phyloP scores from a whole-genome alignment of 2,888 invertebrate genomes.

The Netelia inedita region DNA sequence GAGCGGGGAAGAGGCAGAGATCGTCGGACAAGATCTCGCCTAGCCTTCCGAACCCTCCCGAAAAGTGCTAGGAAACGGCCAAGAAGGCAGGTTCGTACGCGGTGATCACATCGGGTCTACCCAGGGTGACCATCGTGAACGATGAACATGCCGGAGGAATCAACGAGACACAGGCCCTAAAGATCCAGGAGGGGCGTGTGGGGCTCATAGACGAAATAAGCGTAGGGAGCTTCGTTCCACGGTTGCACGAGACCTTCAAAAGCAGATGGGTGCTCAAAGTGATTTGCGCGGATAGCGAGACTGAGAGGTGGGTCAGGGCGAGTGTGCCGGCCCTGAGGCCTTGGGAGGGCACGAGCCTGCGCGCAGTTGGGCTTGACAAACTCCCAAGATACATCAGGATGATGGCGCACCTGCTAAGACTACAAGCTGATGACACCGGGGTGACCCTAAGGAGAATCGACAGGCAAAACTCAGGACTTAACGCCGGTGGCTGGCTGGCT shows the following conservation, averaged over 20 bases:
- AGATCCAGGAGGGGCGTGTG: not conserved
- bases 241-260: constrained; percentile 25
- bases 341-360: constrained; percentile 23
- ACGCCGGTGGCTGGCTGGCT: constrained; percentile 57
- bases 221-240: not conserved
- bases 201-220: constrained; percentile 16
- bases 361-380: constrained; percentile 13
- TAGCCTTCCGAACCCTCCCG: no score
- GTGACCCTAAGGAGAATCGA: constrained; percentile 55
- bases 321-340: constrained; percentile 6
- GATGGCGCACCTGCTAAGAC: constrained; percentile 10
- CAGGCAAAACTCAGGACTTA: constrained; percentile 57
- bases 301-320: not conserved
- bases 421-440: not conserved
- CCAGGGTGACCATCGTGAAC: constrained; percentile 1
- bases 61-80: no score
- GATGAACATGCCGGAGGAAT: not conserved
- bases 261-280: constrained; percentile 2
- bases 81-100: constrained; percentile 4
- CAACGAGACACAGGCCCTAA: not conserved
- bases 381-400: constrained; percentile 17
- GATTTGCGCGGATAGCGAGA: constrained; percentile 7
- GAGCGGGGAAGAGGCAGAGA: not conserved
- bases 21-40: no score
- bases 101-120: not conserved